Conservation (phyloP, 2,797 vertebrate genomes). For the Prunella strophiata region DNA sequence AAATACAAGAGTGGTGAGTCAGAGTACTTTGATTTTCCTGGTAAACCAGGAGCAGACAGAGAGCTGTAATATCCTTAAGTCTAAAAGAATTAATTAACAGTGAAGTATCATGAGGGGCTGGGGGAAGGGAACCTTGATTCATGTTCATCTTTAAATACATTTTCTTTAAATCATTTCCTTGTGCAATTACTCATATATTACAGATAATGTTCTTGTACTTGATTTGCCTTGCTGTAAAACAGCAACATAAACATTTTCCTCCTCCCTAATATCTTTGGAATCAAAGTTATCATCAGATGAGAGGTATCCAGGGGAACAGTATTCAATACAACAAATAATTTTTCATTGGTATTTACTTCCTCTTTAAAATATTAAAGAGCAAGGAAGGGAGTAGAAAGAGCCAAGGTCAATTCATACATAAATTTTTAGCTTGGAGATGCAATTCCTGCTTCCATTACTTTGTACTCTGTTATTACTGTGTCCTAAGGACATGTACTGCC, state of each 20-base stretch:
- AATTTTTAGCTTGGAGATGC: background rate
- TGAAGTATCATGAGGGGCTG: background rate
- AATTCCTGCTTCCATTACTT: background rate
- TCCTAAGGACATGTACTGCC: accelerated
- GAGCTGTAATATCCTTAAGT: slow-evolving; percentile 17
- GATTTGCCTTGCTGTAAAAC: slow-evolving; percentile 49
- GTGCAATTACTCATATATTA: slow-evolving; percentile 70
- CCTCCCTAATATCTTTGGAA: slow-evolving; percentile 45
- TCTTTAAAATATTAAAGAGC: background rate
- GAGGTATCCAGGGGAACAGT: slow-evolving; percentile 6
- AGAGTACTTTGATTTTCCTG: background rate
- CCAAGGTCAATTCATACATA: background rate
- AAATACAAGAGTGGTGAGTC: background rate
- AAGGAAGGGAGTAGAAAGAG: background rate
- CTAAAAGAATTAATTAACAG: slow-evolving; percentile 62
- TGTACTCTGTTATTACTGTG: background rate
- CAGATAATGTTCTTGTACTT: slow-evolving; percentile 57
- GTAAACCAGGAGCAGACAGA: background rate
- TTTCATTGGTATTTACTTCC: background rate
- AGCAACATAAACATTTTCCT: slow-evolving; percentile 57
- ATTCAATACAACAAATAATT: slow-evolving; percentile 46
- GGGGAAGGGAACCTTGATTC: slow-evolving; percentile 44
- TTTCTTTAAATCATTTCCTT: slow-evolving; percentile 68
- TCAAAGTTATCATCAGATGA: slow-evolving; percentile 52
- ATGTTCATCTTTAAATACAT: slow-evolving; percentile 49